Percentiles rank a stretch among this genome's conserved stretches.
Evolutionary conservation across 2,888 invertebrate genomes (phyloP).

Genomic region (Zaprionus lineosus): DNA sequence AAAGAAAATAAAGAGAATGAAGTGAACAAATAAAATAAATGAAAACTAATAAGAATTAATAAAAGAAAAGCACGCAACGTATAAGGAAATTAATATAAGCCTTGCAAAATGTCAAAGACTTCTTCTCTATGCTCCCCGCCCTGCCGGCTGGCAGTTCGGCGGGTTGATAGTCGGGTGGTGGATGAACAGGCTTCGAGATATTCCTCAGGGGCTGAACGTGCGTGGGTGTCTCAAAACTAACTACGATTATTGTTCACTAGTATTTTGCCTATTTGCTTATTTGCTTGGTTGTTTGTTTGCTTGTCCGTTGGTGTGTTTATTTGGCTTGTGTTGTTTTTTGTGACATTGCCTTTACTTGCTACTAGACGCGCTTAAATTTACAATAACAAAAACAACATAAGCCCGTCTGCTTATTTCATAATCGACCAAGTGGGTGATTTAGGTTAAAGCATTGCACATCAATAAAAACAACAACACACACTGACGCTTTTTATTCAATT

Average conservation of each 20-base stretch:
- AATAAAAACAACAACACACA: slow-evolving; percentile 6
- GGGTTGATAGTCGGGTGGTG: not conserved
- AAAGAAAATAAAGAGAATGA: too few species aligned
- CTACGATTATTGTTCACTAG: not conserved
- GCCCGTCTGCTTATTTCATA: slow-evolving; percentile 66
- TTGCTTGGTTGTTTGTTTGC: slow-evolving; percentile 6
- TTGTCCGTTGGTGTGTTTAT: not conserved
- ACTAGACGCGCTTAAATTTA: slow-evolving; percentile 11
- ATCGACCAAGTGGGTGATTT: slow-evolving; percentile 48
- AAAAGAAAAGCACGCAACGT: slow-evolving; percentile 15
- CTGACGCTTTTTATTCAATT: not conserved
- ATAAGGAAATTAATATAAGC: slow-evolving; percentile 12
- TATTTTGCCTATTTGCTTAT: slow-evolving; percentile 14
- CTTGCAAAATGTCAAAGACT: not conserved
- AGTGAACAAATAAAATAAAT: not conserved
- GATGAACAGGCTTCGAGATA: slow-evolving; percentile 3
- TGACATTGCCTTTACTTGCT: too few species aligned
- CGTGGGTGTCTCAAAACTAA: slow-evolving; percentile 29
- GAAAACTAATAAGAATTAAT: too few species aligned
- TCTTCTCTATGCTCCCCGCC: too few species aligned
- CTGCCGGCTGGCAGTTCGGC: slow-evolving; percentile 22
- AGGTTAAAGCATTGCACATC: slow-evolving; percentile 45
- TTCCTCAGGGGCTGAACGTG: slow-evolving; percentile 32
- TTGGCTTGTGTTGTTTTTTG: too few species aligned
- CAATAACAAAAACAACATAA: slow-evolving; percentile 14